Conservation (phyloP, 1,140 invertebrate species). For the Orchestia grillus region DNA sequence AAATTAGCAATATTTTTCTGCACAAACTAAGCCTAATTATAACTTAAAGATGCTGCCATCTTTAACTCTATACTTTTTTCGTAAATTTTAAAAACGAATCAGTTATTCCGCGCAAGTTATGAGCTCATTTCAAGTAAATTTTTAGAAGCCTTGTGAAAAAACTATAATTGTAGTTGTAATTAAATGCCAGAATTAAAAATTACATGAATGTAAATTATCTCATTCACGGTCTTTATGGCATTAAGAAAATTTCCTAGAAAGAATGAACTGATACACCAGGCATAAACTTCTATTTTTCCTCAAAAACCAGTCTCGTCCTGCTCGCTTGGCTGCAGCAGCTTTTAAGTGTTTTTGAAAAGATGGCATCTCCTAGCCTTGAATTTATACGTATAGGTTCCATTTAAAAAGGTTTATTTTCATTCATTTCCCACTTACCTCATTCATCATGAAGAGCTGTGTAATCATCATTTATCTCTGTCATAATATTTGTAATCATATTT, state of each 20-base stretch:
- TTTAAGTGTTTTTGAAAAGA: background rate
- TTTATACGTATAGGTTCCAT: background rate
- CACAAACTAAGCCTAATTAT: background rate
- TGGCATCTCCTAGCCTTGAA: background rate
- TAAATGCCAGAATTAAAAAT: background rate
- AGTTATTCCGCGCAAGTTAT: background rate
- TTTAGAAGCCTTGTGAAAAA: background rate
- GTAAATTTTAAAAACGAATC: background rate
- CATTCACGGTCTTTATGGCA: background rate
- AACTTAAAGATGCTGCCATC: background rate
- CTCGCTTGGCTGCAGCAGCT: background rate
- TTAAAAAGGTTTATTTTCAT: background rate
- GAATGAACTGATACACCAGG: background rate
- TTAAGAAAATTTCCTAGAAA: background rate
- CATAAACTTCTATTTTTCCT: background rate
- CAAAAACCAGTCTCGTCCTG: background rate
- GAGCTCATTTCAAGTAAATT: background rate
- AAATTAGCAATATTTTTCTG: background rate
- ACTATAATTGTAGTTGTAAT: background rate
- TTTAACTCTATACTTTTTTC: background rate
- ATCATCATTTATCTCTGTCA: background rate
- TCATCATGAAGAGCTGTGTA: background rate
- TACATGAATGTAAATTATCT: background rate
- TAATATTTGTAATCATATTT: background rate
- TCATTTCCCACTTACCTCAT: background rate